Base-by-base conservation (phyloP, 2,888 invertebrate species). In the Papilio elwesi region DNA sequence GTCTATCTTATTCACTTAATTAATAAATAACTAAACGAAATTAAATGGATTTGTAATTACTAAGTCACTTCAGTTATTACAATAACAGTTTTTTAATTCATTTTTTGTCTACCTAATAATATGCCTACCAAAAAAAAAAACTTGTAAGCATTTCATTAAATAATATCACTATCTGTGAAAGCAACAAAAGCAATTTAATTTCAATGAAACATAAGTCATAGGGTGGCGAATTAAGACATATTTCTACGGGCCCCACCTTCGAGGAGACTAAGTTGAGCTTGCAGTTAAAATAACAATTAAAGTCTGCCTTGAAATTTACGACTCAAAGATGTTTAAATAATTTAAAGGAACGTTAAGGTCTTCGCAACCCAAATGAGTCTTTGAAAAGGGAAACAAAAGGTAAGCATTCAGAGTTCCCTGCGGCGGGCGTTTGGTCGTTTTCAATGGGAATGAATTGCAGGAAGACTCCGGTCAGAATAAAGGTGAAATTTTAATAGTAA, bases 201-300 rank as follows among this genome's bases (percentile, higher is more conserved):
- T 86, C 85, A 88, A 82, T 83, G 84, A 83, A 88, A 91, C 90
- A 88, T 91, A 89, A 93, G 92, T 92, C 91, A 92, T 91, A 90
- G 87, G 89, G 88, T 82, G 83, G 83, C 85, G 92, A 91, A 93
- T 93, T 90, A 93, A 93, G 92, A 92, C 92, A 91, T 92, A 92
- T 92, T 92, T 93, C 89, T 88, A 85, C 85, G 80, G 83, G 85
- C 88, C 88, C 85, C 80, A 78, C 81, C 81, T 81, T 79, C 77
- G 83, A 79, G 68, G 83, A 87, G 87, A 88, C 90, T 88, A 90
- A 88, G 90, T 91, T 88, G 88, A 90, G 88, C 88, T 91, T 90
- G 92, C 93, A 93, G 92, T 93, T 92, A 93, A 93, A 93, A 91
- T 92, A 92, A 93, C 92, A 93, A 93, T 93, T 93, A 93, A 93